Conservation (phyloP, 1,140 invertebrate genomes). For the Macrocentrus cingulum region DNA sequence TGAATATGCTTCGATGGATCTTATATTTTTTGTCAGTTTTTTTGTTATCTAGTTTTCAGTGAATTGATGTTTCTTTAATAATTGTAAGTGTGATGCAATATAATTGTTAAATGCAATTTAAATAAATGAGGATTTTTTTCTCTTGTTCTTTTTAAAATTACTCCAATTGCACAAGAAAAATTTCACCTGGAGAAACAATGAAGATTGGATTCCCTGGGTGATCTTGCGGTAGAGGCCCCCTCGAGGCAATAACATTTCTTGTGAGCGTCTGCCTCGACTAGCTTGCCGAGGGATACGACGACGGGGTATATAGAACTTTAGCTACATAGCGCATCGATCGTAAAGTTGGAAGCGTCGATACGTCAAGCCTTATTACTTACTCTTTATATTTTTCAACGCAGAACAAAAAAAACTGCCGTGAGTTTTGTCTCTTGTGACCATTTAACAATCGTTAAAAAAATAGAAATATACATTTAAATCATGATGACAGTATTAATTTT, state of each 20-base stretch:
- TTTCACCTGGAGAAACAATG: constrained; percentile 9
- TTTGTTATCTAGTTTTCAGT: too few relatives aligned
- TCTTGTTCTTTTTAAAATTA: neutral
- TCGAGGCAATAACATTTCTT: constrained; percentile 23
- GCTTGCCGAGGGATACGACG: neutral
- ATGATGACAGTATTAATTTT: too few relatives aligned
- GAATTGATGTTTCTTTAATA: neutral
- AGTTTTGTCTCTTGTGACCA: too few relatives aligned
- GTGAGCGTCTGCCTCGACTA: neutral
- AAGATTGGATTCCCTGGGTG: constrained; percentile 17
- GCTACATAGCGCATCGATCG: constrained; percentile 15
- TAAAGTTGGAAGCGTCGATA: constrained; percentile 22
- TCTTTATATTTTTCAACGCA: too few relatives aligned
- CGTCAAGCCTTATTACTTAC: constrained; percentile 9
- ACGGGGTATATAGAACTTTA: too few relatives aligned
- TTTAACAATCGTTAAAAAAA: too few relatives aligned
- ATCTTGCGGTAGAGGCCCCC: constrained; percentile 17
- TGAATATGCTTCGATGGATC: too few relatives aligned
- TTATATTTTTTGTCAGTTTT: too few relatives aligned
- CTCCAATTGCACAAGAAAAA: neutral
- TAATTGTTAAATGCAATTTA: constrained; percentile 1
- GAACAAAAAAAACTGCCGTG: neutral
- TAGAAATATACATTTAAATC: too few relatives aligned
- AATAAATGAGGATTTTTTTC: constrained; percentile 8
- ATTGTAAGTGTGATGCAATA: too few relatives aligned